Conservation (phyloP, 2,888 invertebrate genomes). For the Nomada fabriciana region DNA sequence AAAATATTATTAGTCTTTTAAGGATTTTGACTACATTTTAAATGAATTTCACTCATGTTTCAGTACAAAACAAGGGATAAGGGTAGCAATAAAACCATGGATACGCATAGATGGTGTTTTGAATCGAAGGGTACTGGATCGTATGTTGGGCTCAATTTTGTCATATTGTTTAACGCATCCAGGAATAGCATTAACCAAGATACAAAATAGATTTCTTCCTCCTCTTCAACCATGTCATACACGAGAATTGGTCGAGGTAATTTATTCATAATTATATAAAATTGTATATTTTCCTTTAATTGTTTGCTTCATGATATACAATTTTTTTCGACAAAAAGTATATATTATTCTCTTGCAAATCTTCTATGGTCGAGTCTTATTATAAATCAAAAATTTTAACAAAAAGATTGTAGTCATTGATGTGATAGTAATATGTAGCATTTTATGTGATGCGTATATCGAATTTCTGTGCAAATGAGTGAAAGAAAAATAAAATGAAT, state of each 20-base stretch:
- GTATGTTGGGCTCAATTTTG: slow-evolving; percentile 89
- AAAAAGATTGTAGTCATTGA: slow-evolving; percentile 51
- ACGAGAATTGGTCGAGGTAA: slow-evolving; percentile 87
- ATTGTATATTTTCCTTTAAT: background rate
- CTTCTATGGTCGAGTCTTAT: background rate
- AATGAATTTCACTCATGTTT: slow-evolving; percentile 46
- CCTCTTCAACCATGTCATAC: slow-evolving; percentile 89
- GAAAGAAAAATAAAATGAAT: slow-evolving; percentile 37
- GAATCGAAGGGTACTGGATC: slow-evolving; percentile 88
- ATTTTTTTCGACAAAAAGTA: no score
- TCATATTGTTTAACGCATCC: slow-evolving; percentile 88
- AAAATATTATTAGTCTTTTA: background rate
- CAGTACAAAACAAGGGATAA: slow-evolving; percentile 80
- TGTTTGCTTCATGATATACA: no score
- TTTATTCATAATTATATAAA: background rate
- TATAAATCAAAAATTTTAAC: background rate
- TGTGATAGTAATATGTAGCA: no score
- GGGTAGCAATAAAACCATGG: slow-evolving; percentile 88
- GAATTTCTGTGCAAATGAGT: background rate
- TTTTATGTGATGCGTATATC: no score
- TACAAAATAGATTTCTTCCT: slow-evolving; percentile 87
- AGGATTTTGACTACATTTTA: background rate
- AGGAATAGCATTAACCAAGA: slow-evolving; percentile 85
- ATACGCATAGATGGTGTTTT: slow-evolving; percentile 90
- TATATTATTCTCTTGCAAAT: background rate